Base-by-base conservation (phyloP, 2,888 invertebrate species). In the Baccha elongata region DNA sequence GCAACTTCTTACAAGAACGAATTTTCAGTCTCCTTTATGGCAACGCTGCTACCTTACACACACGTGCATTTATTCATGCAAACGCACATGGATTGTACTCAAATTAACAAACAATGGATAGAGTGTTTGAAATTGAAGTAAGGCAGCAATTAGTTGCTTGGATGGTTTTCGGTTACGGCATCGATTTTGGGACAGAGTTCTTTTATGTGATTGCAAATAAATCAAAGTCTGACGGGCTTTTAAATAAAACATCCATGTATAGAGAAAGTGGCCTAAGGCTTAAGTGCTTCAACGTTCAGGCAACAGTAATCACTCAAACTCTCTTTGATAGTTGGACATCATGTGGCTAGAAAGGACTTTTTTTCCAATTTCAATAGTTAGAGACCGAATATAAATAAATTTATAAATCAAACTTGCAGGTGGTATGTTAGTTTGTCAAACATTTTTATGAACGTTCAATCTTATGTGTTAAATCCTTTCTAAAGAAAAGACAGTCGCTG, bases 121-220 rank as follows among this genome's bases (percentile, higher is more conserved):
- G 62, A 58, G 17, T 42, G 32, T 50, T 21, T 32, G 32, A 42
- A 68, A 23, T 60, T 42, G 68, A 53, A 50, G 48, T 40, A 67
- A 50, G 35, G 50, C 68, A 58, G 50, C 60, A 75, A 75, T 75
- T 75, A 60, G 17, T 32, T 69, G 74, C 17, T 60, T 68, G 58
- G 32, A n/a, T 75, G 69, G 19, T 44, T 75, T 74, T 58, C 15
- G 58, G 55, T 55, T 55, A 55, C 32, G 7, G 15, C 23, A 8
- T 37, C 37, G 26, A 44, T 37, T 44, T 35, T 55, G 46, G 37
- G 17, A 72, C n/a, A 13, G 37, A 48, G 37, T 42, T 13, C 46
- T 48, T 65, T 37, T 35, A 23, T 21, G 6, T 19, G 62, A 29
- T 50, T 46, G 40, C 4, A 37, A 52, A 71, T 60, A 62, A 50